These are phyloP conservation scores for Varanus salvator DNA, from an alignment of 2,113 vertebrate species.

Conservation along the genomic window DNA sequence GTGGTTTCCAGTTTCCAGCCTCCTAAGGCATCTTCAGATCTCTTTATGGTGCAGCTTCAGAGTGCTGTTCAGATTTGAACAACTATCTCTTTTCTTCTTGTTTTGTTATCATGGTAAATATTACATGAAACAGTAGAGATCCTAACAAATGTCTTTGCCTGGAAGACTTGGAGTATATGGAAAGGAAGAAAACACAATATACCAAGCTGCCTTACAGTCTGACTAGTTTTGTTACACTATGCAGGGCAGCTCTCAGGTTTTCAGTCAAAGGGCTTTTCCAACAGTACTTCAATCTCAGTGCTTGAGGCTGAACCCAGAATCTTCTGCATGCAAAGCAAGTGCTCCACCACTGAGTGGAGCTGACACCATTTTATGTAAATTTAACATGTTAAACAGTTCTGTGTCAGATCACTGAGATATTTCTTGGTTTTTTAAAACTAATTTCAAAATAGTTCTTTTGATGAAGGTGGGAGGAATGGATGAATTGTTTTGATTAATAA, in stretches of 20 bases:
- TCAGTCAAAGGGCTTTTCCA: not conserved
- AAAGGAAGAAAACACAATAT: no score
- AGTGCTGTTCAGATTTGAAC: not conserved
- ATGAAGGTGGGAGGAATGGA: no score
- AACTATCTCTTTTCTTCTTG: not conserved
- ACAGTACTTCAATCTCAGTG: not conserved
- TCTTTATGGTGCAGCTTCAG: not conserved
- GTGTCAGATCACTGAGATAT: not conserved
- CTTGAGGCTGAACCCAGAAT: not conserved
- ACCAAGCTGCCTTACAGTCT: not conserved
- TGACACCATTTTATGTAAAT: not conserved
- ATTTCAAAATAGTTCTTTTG: not conserved
- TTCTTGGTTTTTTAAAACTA: not conserved
- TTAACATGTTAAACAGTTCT: not conserved
- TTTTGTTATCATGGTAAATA: not conserved
- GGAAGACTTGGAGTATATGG: no score
- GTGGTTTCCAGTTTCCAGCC: not conserved
- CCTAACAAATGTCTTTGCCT: not conserved
- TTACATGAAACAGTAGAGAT: not conserved
- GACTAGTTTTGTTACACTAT: not conserved
- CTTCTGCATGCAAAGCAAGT: not conserved
- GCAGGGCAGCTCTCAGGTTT: not conserved
- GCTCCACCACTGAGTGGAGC: not conserved
- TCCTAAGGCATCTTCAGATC: not conserved
- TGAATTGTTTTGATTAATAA: constrained; percentile 1